These are phyloP conservation scores for Steromphala cineraria DNA, from an alignment of 2,888 invertebrate species.

Conservation along the genomic window DNA sequence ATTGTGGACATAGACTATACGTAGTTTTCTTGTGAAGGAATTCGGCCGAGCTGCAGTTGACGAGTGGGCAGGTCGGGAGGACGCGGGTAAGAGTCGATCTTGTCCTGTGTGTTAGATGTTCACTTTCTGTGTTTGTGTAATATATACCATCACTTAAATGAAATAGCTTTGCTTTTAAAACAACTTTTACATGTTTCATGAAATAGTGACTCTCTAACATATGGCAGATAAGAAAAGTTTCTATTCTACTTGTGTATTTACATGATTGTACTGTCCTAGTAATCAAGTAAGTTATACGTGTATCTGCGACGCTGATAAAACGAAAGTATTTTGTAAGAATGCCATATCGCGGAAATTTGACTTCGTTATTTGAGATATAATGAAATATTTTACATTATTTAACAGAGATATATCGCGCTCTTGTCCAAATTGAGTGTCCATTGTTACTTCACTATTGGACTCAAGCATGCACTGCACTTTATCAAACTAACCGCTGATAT, in stretches of 20 bases:
- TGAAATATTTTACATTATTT: no score
- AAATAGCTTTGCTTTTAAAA: no score
- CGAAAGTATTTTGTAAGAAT: no score
- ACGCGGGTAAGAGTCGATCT: neutral
- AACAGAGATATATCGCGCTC: no score
- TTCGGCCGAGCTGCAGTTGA: neutral
- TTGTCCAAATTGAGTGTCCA: no score
- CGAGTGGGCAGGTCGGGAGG: no score
- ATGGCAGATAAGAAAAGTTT: neutral
- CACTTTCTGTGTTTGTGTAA: no score
- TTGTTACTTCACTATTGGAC: neutral
- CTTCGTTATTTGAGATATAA: no score
- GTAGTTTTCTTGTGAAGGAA: neutral
- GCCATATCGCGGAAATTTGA: no score
- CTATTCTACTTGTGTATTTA: neutral
- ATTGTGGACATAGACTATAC: neutral
- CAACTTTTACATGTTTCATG: neutral
- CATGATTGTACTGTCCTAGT: neutral
- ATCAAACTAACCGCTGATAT: no score
- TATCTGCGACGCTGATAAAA: no score
- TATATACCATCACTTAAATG: no score
- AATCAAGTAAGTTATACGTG: neutral
- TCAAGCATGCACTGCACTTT: neutral
- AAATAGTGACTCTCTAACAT: neutral
- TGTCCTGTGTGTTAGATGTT: neutral